Percentiles rank a stretch among this genome's conserved stretches.
phyloP scores from a whole-genome alignment of 2,113 vertebrate species.

The Orthonyx spaldingii region DNA sequence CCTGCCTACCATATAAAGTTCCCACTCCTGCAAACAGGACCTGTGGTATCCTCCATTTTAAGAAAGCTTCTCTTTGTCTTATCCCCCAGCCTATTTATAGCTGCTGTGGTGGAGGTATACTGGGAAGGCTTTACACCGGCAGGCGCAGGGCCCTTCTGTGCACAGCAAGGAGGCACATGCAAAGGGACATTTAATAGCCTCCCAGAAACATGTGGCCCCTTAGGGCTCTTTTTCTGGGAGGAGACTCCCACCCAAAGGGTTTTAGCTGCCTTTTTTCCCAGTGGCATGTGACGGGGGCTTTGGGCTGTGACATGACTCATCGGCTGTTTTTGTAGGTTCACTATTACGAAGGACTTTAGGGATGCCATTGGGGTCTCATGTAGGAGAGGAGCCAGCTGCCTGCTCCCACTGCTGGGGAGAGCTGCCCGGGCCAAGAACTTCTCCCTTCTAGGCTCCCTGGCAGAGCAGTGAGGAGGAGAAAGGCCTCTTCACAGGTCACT shows the following conservation, averaged over 20 bases:
- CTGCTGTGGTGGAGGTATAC: background rate
- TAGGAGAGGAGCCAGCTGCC: background rate
- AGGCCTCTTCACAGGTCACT: background rate
- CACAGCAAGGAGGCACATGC: background rate
- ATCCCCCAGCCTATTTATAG: conserved; percentile 10
- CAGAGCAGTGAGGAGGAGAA: rapidly evolving
- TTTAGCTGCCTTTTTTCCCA: background rate
- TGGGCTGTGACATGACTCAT: background rate
- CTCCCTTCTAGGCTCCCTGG: background rate
- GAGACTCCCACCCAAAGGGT: background rate
- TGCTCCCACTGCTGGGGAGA: background rate
- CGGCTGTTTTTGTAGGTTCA: background rate
- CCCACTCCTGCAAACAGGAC: background rate
- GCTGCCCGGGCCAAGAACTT: background rate
- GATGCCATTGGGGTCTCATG: background rate
- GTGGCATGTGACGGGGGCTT: rapidly evolving
- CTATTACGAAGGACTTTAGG: background rate
- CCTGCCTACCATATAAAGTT: background rate
- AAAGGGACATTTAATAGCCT: background rate
- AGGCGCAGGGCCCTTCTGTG: background rate
- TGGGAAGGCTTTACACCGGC: background rate
- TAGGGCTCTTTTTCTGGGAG: background rate
- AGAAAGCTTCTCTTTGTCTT: conserved; percentile 23
- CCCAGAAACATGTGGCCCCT: background rate
- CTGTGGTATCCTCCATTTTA: background rate